Base-by-base conservation (phyloP, 2,113 vertebrate species). In the Shinisaurus crocodilurus region DNA sequence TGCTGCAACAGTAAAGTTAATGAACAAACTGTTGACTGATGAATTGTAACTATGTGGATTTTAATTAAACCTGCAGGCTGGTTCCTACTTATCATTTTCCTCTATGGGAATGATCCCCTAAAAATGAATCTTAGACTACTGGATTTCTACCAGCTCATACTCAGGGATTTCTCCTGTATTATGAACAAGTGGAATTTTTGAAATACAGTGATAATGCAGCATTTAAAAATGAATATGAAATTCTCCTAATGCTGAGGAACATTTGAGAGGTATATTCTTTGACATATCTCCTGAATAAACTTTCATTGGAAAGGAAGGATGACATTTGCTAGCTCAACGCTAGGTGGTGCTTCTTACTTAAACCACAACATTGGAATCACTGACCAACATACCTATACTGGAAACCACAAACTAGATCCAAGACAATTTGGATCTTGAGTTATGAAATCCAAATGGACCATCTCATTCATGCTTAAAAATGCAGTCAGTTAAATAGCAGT, bases 341-440 rank as follows among this genome's bases (percentile, higher is more conserved):
- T 93, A 96, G 96, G 91, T 93, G 96, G 95, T 93, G 89, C 93
- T 82, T 93, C 45, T 80, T 29, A 88, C 37, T 18, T n/a, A 10
- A 6, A 37, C 12, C 0, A 8, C 6, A 6, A 3, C 29, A 37
- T 8, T 4, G 45, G 20, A 2, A 50, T 43, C 3, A 0, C 34
- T 57, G 50, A 72, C 34, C 13, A 75, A 5, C 9, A 3, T 50
- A 16, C 25, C 32, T 60, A 34, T 82, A 60, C 57, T 37, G 10
- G 60, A 87, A 87, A 43, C 18, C 3, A 27, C 37, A 65, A 10
- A 15, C 3, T 25, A 83, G 81, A 5, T 27, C 32, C 70, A 57
- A 29, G 9, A 25, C 5, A 12, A 23, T 37, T 50, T 37, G 18
- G 18, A 5, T 20, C 9, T 34, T 60, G 40, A 67, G 32, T 4